Conservation (phyloP, 2,113 vertebrate genomes). For the Ellobius talpinus region DNA sequence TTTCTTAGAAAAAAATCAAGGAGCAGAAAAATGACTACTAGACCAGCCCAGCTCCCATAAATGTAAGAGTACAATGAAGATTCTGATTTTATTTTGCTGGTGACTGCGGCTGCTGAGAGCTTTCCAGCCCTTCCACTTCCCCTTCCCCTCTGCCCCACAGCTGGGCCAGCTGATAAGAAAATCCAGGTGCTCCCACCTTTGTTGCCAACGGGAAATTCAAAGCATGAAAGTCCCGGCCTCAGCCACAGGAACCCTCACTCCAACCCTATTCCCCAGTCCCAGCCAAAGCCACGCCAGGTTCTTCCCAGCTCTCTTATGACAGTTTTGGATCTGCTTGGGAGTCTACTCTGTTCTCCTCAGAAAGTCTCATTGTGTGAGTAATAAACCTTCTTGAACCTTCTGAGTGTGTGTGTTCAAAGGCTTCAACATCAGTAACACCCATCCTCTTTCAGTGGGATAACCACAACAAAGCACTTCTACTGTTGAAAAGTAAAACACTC, state of each 20-base stretch:
- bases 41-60: not conserved
- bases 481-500: not conserved
- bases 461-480: not conserved
- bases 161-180: slow-evolving; percentile 64
- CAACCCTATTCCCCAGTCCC: not conserved
- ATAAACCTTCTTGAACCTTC: not conserved
- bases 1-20: slow-evolving; percentile 57
- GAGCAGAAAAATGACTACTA: slow-evolving; percentile 9
- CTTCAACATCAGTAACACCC: not conserved
- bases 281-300: slow-evolving; percentile 9
- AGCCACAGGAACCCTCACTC: slow-evolving; percentile 31
- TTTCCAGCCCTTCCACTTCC: slow-evolving; percentile 18
- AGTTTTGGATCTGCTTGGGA: not conserved
- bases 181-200: slow-evolving; percentile 67
- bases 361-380: slow-evolving; percentile 21
- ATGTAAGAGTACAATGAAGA: slow-evolving; percentile 5
- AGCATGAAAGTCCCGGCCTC: not conserved
- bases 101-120: slow-evolving; percentile 32
- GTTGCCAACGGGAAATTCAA: slow-evolving; percentile 66
- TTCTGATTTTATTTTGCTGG: not conserved
- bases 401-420: not conserved
- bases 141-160: slow-evolving; percentile 23
- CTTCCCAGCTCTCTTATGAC: slow-evolving; percentile 9
- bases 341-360: not conserved
- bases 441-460: slow-evolving; percentile 28